Evolutionary conservation across 2,888 invertebrate genomes (phyloP).

Genomic region (Caenorhabditis auriculariae): DNA sequence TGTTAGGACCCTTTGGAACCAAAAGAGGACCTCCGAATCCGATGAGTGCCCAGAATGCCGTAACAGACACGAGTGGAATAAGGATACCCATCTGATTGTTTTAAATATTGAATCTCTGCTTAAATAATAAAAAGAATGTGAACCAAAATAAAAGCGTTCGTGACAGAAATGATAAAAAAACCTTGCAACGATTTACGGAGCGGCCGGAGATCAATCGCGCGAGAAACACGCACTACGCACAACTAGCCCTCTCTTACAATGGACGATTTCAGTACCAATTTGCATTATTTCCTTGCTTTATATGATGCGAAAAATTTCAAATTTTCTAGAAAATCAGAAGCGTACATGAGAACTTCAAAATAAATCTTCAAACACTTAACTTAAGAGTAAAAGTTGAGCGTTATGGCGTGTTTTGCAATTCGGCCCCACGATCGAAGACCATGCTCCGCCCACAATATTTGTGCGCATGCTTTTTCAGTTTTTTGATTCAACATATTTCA

Average conservation of each 20-base stretch:
- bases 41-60: conserved; percentile 62
- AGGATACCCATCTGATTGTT: conserved; percentile 50
- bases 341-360: too few relatives aligned
- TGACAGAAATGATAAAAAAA: conserved; percentile 12
- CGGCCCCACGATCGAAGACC: conserved; percentile 23
- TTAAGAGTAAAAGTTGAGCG: conserved; percentile 11
- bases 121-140: not conserved
- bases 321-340: too few relatives aligned
- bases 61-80: conserved; percentile 62
- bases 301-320: too few relatives aligned
- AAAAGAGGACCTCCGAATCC: conserved; percentile 63
- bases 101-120: not conserved
- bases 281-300: too few relatives aligned
- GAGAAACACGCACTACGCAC: not conserved
- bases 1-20: conserved; percentile 62
- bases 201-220: conserved; percentile 32
- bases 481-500: not conserved
- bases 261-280: too few relatives aligned
- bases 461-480: too few relatives aligned
- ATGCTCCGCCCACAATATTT: conserved; percentile 9
- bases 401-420: conserved; percentile 21
- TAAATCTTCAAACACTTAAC: too few relatives aligned
- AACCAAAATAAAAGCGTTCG: conserved; percentile 1
- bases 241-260: too few relatives aligned
- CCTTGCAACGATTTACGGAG: not conserved